phyloP scores from a whole-genome alignment of 2,113 vertebrate species.

The Nothoprocta pentlandii region DNA sequence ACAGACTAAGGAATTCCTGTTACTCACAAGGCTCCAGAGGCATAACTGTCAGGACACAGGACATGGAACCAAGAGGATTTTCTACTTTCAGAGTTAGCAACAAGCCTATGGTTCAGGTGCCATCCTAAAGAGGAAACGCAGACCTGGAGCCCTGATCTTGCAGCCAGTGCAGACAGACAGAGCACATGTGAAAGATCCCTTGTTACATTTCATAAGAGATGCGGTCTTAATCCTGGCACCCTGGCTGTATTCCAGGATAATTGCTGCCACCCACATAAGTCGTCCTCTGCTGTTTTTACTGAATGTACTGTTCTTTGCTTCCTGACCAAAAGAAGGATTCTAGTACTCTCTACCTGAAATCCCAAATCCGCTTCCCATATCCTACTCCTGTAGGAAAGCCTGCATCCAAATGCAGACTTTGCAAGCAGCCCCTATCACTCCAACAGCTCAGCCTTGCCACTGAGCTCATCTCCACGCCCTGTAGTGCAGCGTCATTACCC shows the following conservation, averaged over 20 bases:
- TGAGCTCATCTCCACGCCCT: neutral
- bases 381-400: neutral
- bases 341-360: neutral
- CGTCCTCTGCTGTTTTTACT: neutral
- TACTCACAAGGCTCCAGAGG: neutral
- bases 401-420: rapidly evolving
- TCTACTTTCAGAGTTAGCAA: neutral
- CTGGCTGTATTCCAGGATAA: neutral
- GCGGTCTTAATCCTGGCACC: neutral
- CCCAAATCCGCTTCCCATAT: rapidly evolving
- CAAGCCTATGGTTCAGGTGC: neutral
- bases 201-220: neutral
- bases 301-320: neutral
- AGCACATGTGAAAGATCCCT: rapidly evolving
- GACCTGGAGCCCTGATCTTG: neutral
- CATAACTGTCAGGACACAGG: rapidly evolving
- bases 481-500: rapidly evolving
- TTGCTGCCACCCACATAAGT: neutral
- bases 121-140: neutral
- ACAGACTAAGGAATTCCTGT: rapidly evolving
- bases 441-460: neutral
- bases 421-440: neutral
- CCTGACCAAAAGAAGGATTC: neutral
- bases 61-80: neutral
- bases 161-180: rapidly evolving